Conservation (phyloP, 2,113 vertebrate genomes). For the Oncorhynchus mykiss region DNA sequence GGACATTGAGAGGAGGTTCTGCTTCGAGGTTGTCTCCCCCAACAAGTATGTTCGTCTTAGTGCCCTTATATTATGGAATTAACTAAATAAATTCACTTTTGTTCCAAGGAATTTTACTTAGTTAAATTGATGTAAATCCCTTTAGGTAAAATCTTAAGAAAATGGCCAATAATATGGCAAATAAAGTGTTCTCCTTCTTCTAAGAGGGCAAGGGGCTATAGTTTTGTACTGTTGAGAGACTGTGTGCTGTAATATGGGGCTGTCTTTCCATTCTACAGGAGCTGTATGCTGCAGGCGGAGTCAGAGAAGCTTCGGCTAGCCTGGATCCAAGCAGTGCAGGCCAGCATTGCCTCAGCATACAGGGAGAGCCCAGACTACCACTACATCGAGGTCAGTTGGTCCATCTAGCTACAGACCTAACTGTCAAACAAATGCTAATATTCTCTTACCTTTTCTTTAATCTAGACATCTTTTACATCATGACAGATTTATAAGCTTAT, state of each 20-base stretch:
- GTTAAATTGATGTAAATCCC: not conserved
- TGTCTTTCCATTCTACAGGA: slow-evolving; percentile 69
- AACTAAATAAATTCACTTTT: not conserved
- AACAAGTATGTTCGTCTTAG: slow-evolving; percentile 83
- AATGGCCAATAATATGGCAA: too few relatives aligned
- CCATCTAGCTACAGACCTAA: not conserved
- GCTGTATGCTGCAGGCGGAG: slow-evolving; percentile 97
- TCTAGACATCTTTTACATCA: too few relatives aligned
- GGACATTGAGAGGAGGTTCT: slow-evolving; percentile 96
- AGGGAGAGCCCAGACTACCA: slow-evolving; percentile 90
- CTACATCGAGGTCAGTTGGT: slow-evolving; percentile 81
- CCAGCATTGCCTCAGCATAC: slow-evolving; percentile 96
- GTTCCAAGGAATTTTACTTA: not conserved
- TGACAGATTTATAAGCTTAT: too few relatives aligned
- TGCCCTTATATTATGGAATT: too few relatives aligned
- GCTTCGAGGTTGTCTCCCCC: slow-evolving; percentile 96
- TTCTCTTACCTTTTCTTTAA: too few relatives aligned
- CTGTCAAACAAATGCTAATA: not conserved
- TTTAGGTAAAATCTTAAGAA: not conserved
- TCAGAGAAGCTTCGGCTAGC: slow-evolving; percentile 91
- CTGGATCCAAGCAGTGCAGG: slow-evolving; percentile 96
- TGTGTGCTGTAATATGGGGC: not conserved
- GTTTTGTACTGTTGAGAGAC: not conserved
- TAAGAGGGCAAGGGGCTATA: too few relatives aligned
- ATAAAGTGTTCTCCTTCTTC: too few relatives aligned